Percentiles rank a stretch among this genome's conserved stretches.
Conservation (phyloP, 2,797 vertebrate genomes). For the Macroramphosus scolopax region DNA sequence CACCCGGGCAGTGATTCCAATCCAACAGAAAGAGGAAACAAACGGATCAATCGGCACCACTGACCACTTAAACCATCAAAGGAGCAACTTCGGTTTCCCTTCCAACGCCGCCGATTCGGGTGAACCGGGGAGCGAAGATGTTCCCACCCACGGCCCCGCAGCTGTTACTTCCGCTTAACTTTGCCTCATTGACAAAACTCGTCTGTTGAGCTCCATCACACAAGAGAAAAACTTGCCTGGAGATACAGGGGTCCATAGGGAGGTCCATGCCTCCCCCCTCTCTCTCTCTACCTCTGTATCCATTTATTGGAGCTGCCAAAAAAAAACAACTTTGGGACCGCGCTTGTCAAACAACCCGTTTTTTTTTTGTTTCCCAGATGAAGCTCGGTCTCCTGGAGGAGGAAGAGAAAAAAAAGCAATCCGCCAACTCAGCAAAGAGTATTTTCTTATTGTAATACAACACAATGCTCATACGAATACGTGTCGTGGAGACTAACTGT, state of each 20-base stretch:
- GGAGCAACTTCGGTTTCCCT: no score
- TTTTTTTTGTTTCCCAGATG: constrained; percentile 2
- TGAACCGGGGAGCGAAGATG: no score
- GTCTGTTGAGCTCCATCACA: constrained; percentile 66
- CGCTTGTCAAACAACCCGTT: constrained; percentile 46
- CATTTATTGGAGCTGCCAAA: constrained; percentile 60
- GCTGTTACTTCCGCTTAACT: constrained; percentile 29
- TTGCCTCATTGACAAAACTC: constrained; percentile 43
- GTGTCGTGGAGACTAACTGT: no score
- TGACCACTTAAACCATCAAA: no score
- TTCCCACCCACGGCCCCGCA: constrained; percentile 32
- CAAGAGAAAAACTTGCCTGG: constrained; percentile 56
- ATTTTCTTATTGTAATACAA: constrained; percentile 32
- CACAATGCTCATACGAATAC: constrained; percentile 9
- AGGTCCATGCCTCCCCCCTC: constrained; percentile 35
- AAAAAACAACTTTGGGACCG: constrained; percentile 45
- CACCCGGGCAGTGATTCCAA: no score
- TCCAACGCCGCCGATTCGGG: no score
- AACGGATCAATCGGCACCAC: no score
- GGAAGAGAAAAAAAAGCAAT: constrained; percentile 31
- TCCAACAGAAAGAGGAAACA: no score
- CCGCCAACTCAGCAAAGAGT: constrained; percentile 42
- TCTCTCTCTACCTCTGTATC: constrained; percentile 26
- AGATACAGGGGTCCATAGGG: constrained; percentile 56
- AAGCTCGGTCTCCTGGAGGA: constrained; percentile 10